A percentile compares a stretch with the other conserved stretches of the same genome.
phyloP scores from a whole-genome alignment of 2,113 vertebrate genomes.

The Passer montanus region DNA sequence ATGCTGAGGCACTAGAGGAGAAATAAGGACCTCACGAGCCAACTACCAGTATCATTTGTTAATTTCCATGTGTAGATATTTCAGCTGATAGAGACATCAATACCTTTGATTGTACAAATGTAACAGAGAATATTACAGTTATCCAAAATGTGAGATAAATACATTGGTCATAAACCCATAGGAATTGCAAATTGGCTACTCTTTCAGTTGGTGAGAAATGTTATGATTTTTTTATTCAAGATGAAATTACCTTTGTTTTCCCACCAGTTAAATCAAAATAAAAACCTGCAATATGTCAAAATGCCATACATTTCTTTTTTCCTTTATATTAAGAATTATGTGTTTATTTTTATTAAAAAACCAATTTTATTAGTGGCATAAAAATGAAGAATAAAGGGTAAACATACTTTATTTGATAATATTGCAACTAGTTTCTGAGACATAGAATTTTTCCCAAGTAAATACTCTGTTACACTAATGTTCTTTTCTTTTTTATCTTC shows the following conservation, averaged over 20 bases:
- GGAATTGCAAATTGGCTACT: not conserved
- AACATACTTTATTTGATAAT: not conserved
- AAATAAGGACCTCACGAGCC: not conserved
- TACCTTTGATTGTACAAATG: not conserved
- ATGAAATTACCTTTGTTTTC: not conserved
- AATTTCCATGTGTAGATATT: not conserved
- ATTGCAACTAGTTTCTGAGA: not conserved
- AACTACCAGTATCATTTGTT: not conserved
- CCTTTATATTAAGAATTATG: not conserved
- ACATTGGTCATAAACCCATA: not conserved
- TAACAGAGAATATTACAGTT: not conserved
- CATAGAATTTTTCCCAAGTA: not conserved
- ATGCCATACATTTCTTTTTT: not conserved
- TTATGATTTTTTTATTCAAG: not conserved
- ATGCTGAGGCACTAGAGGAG: not conserved
- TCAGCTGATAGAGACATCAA: not conserved
- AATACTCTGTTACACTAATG: not conserved
- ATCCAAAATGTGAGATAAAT: not conserved
- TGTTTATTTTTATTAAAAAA: not conserved
- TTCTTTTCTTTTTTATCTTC: not conserved
- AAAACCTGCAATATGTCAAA: not conserved
- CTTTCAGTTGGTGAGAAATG: not conserved
- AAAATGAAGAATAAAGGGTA: not conserved
- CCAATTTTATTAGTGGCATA: not conserved
- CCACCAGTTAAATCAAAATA: not conserved